These are phyloP conservation scores for Dryoscopus gambensis DNA, from an alignment of 2,113 vertebrate genomes.

Conservation along the genomic window DNA sequence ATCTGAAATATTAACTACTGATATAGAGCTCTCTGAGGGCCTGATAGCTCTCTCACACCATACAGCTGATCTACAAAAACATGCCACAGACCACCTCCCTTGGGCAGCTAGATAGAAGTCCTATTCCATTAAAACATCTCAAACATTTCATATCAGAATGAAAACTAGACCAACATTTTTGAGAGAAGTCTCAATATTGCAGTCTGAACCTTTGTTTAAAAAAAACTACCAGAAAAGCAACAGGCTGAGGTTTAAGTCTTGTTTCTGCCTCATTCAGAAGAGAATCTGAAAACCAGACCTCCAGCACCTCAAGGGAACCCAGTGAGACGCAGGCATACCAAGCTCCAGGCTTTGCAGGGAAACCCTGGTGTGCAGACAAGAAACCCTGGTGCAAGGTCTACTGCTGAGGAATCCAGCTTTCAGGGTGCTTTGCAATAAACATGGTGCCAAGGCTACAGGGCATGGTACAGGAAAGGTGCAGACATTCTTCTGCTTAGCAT, in stretches of 20 bases:
- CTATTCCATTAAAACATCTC: not conserved
- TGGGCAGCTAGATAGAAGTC: not conserved
- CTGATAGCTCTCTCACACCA: not conserved
- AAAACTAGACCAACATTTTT: not conserved
- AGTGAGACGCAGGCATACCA: not conserved
- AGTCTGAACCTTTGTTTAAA: not conserved
- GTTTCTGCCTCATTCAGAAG: not conserved
- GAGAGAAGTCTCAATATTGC: not conserved
- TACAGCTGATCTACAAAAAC: not conserved
- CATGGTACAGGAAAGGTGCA: not conserved
- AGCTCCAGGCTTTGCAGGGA: not conserved
- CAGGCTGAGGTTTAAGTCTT: not conserved
- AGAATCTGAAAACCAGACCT: not conserved
- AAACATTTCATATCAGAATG: not conserved
- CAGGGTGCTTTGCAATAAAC: not conserved
- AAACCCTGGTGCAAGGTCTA: not conserved
- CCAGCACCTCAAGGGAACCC: not conserved
- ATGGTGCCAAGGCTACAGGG: not conserved
- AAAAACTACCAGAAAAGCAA: not conserved
- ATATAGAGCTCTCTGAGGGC: not conserved
- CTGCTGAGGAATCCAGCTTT: not conserved
- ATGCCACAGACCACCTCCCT: not conserved
- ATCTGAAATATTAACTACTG: not conserved
- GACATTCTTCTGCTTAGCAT: rapidly evolving
- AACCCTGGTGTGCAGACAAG: not conserved